Evolutionary conservation across 2,888 invertebrate genomes (phyloP).

Genomic region (Alsophila aescularia): DNA sequence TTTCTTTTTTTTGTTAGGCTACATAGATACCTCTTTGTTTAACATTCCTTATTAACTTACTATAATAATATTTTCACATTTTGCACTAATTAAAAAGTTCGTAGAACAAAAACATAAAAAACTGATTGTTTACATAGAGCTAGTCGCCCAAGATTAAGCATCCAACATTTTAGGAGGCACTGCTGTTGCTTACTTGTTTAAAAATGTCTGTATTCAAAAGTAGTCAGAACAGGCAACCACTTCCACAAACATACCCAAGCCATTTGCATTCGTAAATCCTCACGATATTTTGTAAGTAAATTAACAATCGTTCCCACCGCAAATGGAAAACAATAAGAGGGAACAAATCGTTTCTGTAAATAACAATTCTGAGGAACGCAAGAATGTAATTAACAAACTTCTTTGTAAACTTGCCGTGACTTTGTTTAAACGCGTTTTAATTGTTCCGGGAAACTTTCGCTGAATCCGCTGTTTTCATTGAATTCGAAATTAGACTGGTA

Average conservation of each 20-base stretch:
- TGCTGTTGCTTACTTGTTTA: too few relatives aligned
- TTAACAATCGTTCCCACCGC: constrained; percentile 2
- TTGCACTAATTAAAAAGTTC: too few relatives aligned
- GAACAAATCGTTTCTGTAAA: constrained; percentile 28
- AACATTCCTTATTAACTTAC: too few relatives aligned
- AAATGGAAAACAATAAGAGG: constrained; percentile 16
- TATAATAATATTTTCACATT: too few relatives aligned
- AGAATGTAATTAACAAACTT: constrained; percentile 37
- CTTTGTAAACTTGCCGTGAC: constrained; percentile 16
- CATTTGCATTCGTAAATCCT: constrained; percentile 2
- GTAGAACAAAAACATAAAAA: too few relatives aligned
- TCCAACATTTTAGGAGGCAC: too few relatives aligned
- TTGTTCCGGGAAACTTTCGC: constrained; percentile 21
- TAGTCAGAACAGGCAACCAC: neutral
- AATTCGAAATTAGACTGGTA: neutral
- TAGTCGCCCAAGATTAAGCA: too few relatives aligned
- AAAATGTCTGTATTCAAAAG: too few relatives aligned
- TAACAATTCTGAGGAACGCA: constrained; percentile 32
- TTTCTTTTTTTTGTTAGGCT: too few relatives aligned
- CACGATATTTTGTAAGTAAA: constrained; percentile 1
- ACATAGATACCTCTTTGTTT: too few relatives aligned
- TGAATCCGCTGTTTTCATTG: constrained; percentile 8
- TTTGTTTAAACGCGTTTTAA: constrained; percentile 28
- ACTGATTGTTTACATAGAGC: too few relatives aligned
- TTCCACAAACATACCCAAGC: neutral